phyloP scores from a whole-genome alignment of 2,797 vertebrate species.

The Xyrichtys novacula region DNA sequence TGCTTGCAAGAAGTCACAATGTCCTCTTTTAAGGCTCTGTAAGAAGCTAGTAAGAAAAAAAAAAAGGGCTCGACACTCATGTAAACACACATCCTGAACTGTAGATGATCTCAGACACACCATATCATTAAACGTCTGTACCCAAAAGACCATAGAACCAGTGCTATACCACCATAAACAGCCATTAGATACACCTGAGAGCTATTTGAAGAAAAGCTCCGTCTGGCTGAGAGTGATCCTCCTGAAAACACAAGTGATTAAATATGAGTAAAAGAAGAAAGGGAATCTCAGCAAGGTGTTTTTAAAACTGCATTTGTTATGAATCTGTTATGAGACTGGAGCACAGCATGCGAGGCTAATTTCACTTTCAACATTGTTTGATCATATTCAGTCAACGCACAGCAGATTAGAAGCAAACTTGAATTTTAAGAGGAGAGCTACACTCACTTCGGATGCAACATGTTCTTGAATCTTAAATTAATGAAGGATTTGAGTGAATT shows the following conservation, averaged over 20 bases:
- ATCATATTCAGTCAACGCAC: conserved; percentile 1
- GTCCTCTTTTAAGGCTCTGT: not conserved
- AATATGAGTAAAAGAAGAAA: conserved; percentile 24
- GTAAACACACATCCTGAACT: conserved; percentile 42
- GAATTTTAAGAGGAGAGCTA: not conserved
- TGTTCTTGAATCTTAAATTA: conserved; percentile 1
- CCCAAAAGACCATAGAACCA: conserved; percentile 41
- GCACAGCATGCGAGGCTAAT: conserved; percentile 18
- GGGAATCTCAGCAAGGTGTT: conserved; percentile 13
- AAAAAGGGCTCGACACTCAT: conserved; percentile 17
- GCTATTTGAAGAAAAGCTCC: conserved; percentile 27
- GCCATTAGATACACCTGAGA: conserved; percentile 52
- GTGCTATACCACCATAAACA: conserved; percentile 55
- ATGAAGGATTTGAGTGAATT: not conserved
- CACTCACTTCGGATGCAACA: not conserved
- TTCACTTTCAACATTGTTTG: not conserved
- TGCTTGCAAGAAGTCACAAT: conserved; percentile 9
- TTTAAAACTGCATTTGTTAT: conserved; percentile 41
- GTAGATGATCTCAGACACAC: conserved; percentile 48
- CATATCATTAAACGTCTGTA: conserved; percentile 64
- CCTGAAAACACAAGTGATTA: conserved; percentile 49
- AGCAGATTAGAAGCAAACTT: not conserved
- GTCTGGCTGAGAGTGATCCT: conserved; percentile 34
- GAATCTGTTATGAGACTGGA: conserved; percentile 29
- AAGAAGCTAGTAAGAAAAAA: conserved; percentile 17